These are phyloP conservation scores for Meloidogyne floridensis DNA, from an alignment of 1,140 invertebrate genomes.

Conservation along the genomic window DNA sequence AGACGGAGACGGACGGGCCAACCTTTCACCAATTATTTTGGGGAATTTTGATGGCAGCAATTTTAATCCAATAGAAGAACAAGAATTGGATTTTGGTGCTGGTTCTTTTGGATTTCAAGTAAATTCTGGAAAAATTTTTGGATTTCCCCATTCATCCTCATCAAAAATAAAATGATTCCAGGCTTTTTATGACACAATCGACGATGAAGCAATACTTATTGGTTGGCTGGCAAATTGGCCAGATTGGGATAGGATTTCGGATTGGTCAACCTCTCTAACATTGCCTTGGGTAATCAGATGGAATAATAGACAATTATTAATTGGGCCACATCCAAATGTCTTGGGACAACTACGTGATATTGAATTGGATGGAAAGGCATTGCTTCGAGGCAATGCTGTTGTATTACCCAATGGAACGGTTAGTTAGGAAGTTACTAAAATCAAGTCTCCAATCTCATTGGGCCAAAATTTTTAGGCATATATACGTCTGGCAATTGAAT, in stretches of 20 bases:
- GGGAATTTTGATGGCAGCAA: conserved; percentile 16
- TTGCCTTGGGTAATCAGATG: not conserved
- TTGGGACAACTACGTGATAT: not conserved
- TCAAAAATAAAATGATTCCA: not conserved
- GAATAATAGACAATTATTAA: not conserved
- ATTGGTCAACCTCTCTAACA: not conserved
- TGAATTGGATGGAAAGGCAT: not conserved
- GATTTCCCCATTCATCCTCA: not conserved
- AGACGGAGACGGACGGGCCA: conserved; percentile 14
- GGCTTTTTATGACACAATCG: conserved; percentile 18
- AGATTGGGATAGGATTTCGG: conserved; percentile 17
- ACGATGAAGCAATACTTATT: conserved; percentile 3
- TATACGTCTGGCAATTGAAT: not conserved
- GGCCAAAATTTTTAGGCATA: not conserved
- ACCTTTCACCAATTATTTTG: conserved; percentile 7
- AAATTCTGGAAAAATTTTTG: not conserved
- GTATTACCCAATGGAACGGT: not conserved
- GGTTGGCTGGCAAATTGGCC: conserved; percentile 29
- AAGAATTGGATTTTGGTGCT: conserved; percentile 21
- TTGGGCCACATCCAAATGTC: not conserved
- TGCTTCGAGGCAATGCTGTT: not conserved
- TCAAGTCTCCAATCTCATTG: too few relatives aligned
- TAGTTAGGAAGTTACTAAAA: not conserved
- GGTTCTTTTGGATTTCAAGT: conserved; percentile 26
- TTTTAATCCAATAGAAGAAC: conserved; percentile 3